Base-by-base conservation (phyloP, 2,113 vertebrate species). In the Neoarius graeffei region DNA sequence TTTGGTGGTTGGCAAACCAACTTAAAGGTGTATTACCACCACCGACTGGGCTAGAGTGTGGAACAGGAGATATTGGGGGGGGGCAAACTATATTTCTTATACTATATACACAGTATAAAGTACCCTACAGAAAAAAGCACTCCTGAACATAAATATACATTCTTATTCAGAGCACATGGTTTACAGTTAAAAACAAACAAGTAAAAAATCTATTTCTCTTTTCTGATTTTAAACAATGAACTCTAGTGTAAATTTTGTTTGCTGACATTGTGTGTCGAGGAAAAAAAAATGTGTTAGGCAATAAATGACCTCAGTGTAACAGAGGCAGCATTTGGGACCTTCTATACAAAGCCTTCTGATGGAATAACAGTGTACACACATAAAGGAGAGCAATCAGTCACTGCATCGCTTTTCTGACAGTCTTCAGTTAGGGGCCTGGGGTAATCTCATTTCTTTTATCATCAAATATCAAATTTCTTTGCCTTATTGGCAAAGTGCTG, bases 371-470 rank as follows among this genome's bases (percentile, higher is more conserved):
- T 93, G 91, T 92, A 93, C 93, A 92, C 93, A 94, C 94, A 94
- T 95, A 94, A 94, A 93, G 90, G 88, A 90, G 92, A 89, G 92
- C 93, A 94, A 95, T 96, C 94, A 94, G 91, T 95, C 94, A 95
- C 94, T 93, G 93, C 81, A 91, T 95, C 94, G 95, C 93, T 92
- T 93, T 87, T 87, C 89, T 95, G 95, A 95, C 95, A 95, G 93
- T 92, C 93, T 92, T 94, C 93, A 94, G 94, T 95, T 94, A 94
- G 94, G 94, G 93, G 92, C 92, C 92, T 92, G 93, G 93, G 93
- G 91, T 95, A 94, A 95, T 95, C 95, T 95, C 91, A 95, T 95
- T 95, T 92, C 93, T 91, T 94, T 95, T 95, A 95, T 95, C 95
- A 94, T 94, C 93, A 93, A 86, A 93, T 94, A 95, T 95, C 94